phyloP scores from a whole-genome alignment of 2,888 invertebrate species.

The Catocala sponsa region DNA sequence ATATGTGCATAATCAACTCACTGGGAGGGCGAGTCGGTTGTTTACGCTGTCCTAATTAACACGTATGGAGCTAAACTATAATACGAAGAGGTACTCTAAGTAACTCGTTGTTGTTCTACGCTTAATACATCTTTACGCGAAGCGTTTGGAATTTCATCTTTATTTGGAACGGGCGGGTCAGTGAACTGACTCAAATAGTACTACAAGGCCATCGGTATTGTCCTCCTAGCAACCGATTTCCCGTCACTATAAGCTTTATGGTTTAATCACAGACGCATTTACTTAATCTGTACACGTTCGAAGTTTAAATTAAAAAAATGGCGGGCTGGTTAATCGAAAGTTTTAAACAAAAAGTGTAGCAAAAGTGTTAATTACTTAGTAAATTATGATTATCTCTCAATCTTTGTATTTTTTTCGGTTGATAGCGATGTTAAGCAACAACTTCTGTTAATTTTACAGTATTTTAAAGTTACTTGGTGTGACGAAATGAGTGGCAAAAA shows the following conservation, averaged over 20 bases:
- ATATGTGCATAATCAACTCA: conserved; percentile 5
- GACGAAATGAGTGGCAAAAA: not conserved
- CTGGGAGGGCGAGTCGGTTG: conserved; percentile 1
- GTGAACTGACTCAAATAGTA: conserved; percentile 64
- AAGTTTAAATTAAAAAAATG: conserved; percentile 17
- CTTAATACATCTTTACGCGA: conserved; percentile 49
- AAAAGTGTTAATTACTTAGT: not conserved
- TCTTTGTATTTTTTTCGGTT: not conserved
- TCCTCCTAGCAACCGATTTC: conserved; percentile 57
- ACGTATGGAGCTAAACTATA: not conserved
- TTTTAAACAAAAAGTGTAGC: not conserved
- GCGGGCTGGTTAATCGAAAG: conserved; percentile 6
- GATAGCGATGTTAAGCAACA: not conserved
- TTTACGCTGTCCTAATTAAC: conserved; percentile 11
- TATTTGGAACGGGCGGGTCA: conserved; percentile 67
- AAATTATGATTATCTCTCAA: not conserved
- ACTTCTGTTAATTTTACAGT: not conserved
- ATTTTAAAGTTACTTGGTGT: conserved; percentile 5
- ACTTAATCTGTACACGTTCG: conserved; percentile 27
- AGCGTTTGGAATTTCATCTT: conserved; percentile 63
- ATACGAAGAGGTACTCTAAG: conserved; percentile 3
- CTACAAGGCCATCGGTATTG: conserved; percentile 74
- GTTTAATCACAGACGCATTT: conserved; percentile 35
- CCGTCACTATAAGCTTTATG: conserved; percentile 43
- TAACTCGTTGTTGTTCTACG: conserved; percentile 33